These are phyloP conservation scores for Serranus cabrilla DNA, from an alignment of 2,797 vertebrate genomes.

Conservation along the genomic window DNA sequence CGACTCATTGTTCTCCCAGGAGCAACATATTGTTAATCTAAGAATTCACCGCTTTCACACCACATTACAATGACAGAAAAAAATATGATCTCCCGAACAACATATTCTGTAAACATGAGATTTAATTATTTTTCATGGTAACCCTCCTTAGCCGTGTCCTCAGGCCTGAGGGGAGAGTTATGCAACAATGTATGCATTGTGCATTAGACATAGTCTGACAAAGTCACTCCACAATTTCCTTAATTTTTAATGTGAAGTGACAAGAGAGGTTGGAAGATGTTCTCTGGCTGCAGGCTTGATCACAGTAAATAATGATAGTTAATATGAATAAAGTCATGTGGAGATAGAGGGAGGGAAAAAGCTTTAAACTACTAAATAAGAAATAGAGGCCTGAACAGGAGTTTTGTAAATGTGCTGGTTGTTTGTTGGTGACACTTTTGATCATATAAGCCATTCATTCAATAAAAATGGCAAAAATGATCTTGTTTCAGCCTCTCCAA, in stretches of 20 bases:
- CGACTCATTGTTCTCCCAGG: slow-evolving; percentile 61
- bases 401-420: too few relatives aligned
- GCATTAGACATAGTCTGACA: slow-evolving; percentile 33
- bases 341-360: neutral
- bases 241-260: slow-evolving; percentile 6
- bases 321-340: slow-evolving; percentile 9
- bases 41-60: slow-evolving; percentile 37
- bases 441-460: neutral
- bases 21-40: slow-evolving; percentile 52
- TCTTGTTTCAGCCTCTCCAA: neutral
- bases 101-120: slow-evolving; percentile 14
- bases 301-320: slow-evolving; percentile 1
- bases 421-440: neutral
- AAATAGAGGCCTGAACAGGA: neutral
- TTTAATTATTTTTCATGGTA: slow-evolving; percentile 1
- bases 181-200: slow-evolving; percentile 69
- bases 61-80: slow-evolving; percentile 22
- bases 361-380: neutral
- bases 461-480: neutral
- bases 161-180: slow-evolving; percentile 33
- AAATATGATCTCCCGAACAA: slow-evolving; percentile 5
- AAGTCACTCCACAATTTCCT: slow-evolving; percentile 35
- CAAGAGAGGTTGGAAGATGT: slow-evolving; percentile 23
- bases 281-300: neutral
- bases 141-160: slow-evolving; percentile 27